Conservation (phyloP, 2,888 invertebrate genomes). For the Euphydryas editha region DNA sequence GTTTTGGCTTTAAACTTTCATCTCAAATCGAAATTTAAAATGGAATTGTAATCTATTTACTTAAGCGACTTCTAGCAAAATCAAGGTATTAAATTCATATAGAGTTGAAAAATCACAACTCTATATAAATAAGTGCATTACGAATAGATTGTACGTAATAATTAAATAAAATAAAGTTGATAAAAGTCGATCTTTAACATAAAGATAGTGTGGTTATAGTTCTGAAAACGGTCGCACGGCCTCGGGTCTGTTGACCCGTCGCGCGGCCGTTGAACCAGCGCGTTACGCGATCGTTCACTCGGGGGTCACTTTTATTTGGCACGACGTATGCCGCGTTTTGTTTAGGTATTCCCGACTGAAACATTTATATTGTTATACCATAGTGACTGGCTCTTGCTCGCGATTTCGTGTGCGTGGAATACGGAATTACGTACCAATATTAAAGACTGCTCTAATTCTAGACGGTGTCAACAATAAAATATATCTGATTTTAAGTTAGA, state of each 20-base stretch:
- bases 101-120: too few relatives aligned
- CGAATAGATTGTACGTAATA: too few relatives aligned
- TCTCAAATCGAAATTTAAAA: too few relatives aligned
- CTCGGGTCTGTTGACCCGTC: slow-evolving; percentile 38
- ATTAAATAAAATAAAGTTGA: background rate
- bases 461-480: too few relatives aligned
- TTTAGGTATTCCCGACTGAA: slow-evolving; percentile 24
- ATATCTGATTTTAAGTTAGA: too few relatives aligned
- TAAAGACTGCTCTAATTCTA: too few relatives aligned
- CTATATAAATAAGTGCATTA: too few relatives aligned
- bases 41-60: too few relatives aligned
- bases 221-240: slow-evolving; percentile 41
- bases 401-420: background rate
- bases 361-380: background rate
- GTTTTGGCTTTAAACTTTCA: too few relatives aligned
- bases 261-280: slow-evolving; percentile 42
- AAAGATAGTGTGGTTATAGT: slow-evolving; percentile 2
- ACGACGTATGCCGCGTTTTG: slow-evolving; percentile 13
- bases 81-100: too few relatives aligned
- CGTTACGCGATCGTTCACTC: slow-evolving; percentile 38
- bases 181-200: background rate
- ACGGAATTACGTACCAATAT: too few relatives aligned
- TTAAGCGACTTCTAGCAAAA: too few relatives aligned
- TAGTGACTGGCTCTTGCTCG: background rate
- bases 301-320: slow-evolving; percentile 33